phyloP scores from a whole-genome alignment of 2,888 invertebrate genomes.

The Cylloceria caligata region DNA sequence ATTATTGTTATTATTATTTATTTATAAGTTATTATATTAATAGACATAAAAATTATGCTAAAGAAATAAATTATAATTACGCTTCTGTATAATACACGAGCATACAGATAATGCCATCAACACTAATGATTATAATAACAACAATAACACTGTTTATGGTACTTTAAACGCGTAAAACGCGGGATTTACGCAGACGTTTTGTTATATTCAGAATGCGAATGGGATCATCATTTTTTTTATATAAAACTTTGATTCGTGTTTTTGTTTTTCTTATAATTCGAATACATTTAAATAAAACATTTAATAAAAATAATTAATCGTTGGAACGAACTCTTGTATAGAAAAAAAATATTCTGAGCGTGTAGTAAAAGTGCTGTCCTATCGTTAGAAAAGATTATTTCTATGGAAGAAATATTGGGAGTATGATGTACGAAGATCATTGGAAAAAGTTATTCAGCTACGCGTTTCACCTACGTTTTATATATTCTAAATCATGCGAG shows the following conservation, averaged over 20 bases:
- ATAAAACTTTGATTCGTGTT: no score
- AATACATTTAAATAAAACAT: neutral
- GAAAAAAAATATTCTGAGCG: neutral
- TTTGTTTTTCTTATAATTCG: no score
- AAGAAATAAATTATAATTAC: neutral
- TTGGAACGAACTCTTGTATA: neutral
- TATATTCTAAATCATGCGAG: neutral
- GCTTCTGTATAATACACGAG: neutral
- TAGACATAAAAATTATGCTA: neutral
- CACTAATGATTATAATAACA: neutral
- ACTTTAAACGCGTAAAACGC: neutral
- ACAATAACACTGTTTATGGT: neutral
- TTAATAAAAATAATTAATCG: neutral
- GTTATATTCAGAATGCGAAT: conserved; percentile 7
- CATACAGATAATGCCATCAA: neutral
- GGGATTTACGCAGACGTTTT: neutral
- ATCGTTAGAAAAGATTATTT: neutral
- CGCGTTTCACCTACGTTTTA: neutral
- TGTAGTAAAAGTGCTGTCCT: neutral
- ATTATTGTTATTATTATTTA: neutral
- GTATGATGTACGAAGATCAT: neutral
- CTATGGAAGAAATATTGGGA: neutral
- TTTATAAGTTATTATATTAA: neutral
- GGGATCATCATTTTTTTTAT: neutral
- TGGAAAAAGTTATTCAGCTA: neutral